Evolutionary conservation across 64 coral and sea anemone species (phyloP).

Genomic region (Montipora efflorescens): DNA sequence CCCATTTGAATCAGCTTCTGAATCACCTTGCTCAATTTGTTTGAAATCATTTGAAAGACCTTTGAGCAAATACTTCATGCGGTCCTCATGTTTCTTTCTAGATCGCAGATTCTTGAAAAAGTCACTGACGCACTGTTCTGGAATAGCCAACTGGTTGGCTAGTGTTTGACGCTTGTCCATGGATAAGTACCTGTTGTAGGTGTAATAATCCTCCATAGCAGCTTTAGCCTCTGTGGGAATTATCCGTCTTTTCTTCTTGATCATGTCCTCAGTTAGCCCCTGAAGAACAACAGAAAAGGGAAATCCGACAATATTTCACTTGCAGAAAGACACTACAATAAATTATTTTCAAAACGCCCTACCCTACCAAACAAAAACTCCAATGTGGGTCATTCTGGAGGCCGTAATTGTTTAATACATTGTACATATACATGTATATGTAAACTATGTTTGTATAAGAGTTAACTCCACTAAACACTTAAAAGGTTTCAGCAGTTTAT

Average conservation of each 20-base stretch:
- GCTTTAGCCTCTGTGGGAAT: conserved; percentile 66
- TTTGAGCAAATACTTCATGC: conserved; percentile 42
- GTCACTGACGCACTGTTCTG: conserved; percentile 72
- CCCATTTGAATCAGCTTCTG: background rate
- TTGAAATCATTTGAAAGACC: conserved; percentile 15
- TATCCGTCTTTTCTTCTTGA: conserved; percentile 59
- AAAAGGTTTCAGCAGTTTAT: no score
- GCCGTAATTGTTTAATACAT: no score
- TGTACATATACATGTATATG: no score
- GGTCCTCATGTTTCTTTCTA: conserved; percentile 66
- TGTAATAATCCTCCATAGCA: conserved; percentile 61
- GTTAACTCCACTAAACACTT: no score
- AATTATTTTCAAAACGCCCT: no score
- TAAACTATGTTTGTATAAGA: no score
- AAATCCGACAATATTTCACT: background rate
- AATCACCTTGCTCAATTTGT: background rate
- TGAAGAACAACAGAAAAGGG: background rate
- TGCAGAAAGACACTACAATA: background rate
- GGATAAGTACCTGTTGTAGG: conserved; percentile 46
- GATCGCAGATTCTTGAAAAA: conserved; percentile 82
- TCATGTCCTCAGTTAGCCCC: conserved; percentile 35
- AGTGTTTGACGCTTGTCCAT: conserved; percentile 46
- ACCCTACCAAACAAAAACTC: no score
- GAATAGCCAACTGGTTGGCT: conserved; percentile 45
- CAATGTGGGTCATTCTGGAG: no score